Evolutionary conservation across 2,113 vertebrate genomes (phyloP).

Genomic region (Donacobius atricapilla): DNA sequence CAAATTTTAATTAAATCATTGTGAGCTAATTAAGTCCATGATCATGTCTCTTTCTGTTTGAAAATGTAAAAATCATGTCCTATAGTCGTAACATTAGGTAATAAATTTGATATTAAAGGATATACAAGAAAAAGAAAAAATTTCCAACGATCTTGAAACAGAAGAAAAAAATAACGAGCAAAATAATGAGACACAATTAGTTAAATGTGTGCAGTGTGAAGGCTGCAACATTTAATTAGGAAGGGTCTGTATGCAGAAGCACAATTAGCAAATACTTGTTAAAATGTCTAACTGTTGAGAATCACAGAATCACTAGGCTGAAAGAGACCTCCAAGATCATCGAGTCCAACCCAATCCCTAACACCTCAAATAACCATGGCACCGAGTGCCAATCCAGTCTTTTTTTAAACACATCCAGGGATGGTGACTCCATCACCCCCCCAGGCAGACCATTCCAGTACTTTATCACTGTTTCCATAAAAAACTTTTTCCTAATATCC

Average conservation of each 20-base stretch:
- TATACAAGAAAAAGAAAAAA: neutral
- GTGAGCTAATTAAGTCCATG: constrained; percentile 64
- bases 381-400: neutral
- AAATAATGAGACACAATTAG: neutral
- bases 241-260: neutral
- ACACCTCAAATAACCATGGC: neutral
- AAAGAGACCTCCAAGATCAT: neutral
- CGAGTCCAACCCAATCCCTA: neutral
- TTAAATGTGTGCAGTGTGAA: neutral
- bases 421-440: neutral
- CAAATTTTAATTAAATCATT: constrained; percentile 71
- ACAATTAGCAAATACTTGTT: neutral
- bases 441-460: neutral
- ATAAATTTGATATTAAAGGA: neutral
- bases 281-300: neutral
- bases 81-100: constrained; percentile 29
- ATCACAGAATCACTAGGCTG: neutral
- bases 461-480: neutral
- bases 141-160: neutral
- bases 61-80: constrained; percentile 37
- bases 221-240: neutral
- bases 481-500: neutral
- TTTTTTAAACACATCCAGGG: neutral
- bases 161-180: neutral
- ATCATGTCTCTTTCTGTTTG: constrained; percentile 62